These are phyloP conservation scores for Conus canariensis DNA, from an alignment of 2,888 invertebrate genomes.

Conservation along the genomic window DNA sequence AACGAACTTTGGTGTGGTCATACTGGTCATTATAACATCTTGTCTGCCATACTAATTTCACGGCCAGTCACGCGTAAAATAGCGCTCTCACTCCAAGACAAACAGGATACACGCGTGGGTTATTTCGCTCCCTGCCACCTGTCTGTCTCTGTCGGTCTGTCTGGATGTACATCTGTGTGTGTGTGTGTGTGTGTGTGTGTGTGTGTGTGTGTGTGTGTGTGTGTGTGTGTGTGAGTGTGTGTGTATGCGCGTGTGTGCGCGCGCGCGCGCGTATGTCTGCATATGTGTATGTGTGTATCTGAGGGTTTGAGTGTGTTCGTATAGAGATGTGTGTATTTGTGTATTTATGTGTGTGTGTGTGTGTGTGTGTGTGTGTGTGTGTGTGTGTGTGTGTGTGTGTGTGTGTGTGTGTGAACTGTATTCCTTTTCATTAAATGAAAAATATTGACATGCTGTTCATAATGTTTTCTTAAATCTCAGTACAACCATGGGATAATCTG, in stretches of 20 bases:
- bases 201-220: constrained; percentile 13
- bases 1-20: no score
- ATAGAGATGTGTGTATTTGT: not conserved
- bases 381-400: constrained; percentile 17
- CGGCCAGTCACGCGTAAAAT: no score
- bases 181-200: not conserved
- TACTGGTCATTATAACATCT: no score
- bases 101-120: not conserved
- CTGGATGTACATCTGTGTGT: not conserved
- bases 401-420: not conserved
- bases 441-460: no score
- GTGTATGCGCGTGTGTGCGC: not conserved
- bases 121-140: no score
- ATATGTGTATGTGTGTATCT: not conserved
- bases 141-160: no score
- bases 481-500: no score
- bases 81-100: not conserved
- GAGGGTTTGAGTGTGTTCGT: not conserved
- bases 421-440: no score
- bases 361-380: constrained; percentile 9
- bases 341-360: not conserved
- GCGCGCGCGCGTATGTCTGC: not conserved
- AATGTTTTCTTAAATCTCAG: no score
- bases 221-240: not conserved
- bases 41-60: no score